Evolutionary conservation across 2,888 invertebrate species (phyloP).

Genomic region (Axea sp.): DNA sequence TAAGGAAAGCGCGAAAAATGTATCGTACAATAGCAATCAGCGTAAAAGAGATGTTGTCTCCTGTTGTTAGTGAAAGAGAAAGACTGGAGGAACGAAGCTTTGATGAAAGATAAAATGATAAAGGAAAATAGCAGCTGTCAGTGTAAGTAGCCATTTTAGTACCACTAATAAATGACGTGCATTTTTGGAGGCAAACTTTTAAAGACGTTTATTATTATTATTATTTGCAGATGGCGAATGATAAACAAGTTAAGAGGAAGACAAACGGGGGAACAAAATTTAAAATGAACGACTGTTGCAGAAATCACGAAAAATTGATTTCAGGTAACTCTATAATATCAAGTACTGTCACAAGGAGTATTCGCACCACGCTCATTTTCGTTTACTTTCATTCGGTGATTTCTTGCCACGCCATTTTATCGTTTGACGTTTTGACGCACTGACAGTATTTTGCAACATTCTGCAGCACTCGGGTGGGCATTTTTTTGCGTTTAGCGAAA

Average conservation of each 20-base stretch:
- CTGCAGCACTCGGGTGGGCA: constrained; percentile 17
- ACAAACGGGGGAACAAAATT: constrained; percentile 57
- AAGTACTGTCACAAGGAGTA: constrained; percentile 56
- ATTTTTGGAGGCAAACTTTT: constrained; percentile 39
- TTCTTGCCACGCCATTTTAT: constrained; percentile 44
- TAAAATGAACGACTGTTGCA: constrained; percentile 55
- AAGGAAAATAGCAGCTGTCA: constrained; percentile 39
- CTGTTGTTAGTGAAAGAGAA: constrained; percentile 2
- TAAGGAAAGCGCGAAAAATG: too few species aligned
- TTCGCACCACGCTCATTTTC: constrained; percentile 49
- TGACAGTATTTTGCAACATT: constrained; percentile 40
- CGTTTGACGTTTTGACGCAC: constrained; percentile 39
- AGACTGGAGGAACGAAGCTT: neutral
- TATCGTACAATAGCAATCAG: constrained; percentile 12
- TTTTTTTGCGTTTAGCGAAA: constrained; percentile 6
- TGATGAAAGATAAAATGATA: neutral
- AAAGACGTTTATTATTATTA: constrained; percentile 60
- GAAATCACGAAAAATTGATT: constrained; percentile 55
- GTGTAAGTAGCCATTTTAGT: constrained; percentile 50
- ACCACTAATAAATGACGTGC: constrained; percentile 57
- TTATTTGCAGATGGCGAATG: constrained; percentile 61
- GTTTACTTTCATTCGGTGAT: constrained; percentile 39
- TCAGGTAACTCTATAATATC: constrained; percentile 55
- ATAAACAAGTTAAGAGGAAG: constrained; percentile 56
- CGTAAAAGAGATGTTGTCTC: constrained; percentile 36